Percentiles rank a stretch among this genome's conserved stretches.
These are phyloP conservation scores for Phyllotis vaccarum DNA, from an alignment of 2,797 vertebrate species.

Conservation along the genomic window DNA sequence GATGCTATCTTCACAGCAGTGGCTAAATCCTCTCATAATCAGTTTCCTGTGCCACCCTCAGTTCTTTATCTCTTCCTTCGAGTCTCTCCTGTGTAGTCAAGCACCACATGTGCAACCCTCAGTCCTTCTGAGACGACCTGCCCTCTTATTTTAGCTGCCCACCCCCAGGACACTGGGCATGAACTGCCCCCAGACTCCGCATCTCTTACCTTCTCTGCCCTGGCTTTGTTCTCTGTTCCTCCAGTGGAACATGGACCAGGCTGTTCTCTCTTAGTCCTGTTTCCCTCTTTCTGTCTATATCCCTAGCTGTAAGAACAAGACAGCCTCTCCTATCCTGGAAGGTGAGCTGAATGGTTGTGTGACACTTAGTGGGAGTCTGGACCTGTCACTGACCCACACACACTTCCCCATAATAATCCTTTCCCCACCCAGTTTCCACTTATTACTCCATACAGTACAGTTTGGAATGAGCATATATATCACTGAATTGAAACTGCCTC, in stretches of 20 bases:
- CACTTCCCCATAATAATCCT: no score
- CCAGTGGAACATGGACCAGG: neutral
- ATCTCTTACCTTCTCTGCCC: neutral
- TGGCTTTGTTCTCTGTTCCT: neutral
- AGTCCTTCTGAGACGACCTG: neutral
- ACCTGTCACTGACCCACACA: neutral
- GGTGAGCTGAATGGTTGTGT: no score
- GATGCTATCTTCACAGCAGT: neutral
- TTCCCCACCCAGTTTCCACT: neutral
- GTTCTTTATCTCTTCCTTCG: neutral
- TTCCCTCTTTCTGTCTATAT: neutral
- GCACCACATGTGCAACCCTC: neutral
- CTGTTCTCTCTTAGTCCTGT: neutral
- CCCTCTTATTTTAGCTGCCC: neutral
- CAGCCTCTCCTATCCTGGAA: neutral
- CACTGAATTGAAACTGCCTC: neutral
- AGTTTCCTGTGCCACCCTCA: neutral
- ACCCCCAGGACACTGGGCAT: neutral
- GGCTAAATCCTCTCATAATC: neutral
- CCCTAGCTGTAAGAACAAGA: neutral
- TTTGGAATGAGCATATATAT: slow-evolving; percentile 8
- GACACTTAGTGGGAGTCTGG: neutral
- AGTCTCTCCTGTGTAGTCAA: neutral
- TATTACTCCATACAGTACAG: neutral
- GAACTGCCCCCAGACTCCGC: neutral